phyloP scores from a whole-genome alignment of 2,797 vertebrate genomes.

The Poeciliopsis infans region DNA sequence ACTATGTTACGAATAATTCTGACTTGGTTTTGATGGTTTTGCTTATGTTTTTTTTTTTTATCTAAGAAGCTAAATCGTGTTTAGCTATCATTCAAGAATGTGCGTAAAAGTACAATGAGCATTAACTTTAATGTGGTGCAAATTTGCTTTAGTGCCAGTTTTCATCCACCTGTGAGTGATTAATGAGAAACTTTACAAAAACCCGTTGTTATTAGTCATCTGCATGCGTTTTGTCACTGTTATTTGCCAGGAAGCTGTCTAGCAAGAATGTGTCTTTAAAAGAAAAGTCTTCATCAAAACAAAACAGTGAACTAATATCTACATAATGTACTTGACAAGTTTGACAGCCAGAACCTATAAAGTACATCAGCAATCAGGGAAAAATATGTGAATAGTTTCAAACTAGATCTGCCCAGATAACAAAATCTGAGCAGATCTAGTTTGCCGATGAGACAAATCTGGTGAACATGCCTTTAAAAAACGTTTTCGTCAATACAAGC shows the following conservation, averaged over 20 bases:
- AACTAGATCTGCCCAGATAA: slow-evolving; percentile 39
- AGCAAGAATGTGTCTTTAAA: slow-evolving; percentile 38
- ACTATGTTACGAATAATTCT: slow-evolving; percentile 35
- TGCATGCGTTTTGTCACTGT: slow-evolving; percentile 22
- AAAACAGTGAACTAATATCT: slow-evolving; percentile 36
- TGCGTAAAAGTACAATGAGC: neutral
- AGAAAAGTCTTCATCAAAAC: slow-evolving; percentile 37
- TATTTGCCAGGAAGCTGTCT: slow-evolving; percentile 40
- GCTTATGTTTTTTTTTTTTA: slow-evolving; percentile 31
- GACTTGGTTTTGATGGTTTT: slow-evolving; percentile 22
- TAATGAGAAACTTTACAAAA: slow-evolving; percentile 36
- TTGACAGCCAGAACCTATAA: slow-evolving; percentile 26
- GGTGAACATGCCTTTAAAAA: slow-evolving; percentile 12
- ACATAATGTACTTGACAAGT: neutral
- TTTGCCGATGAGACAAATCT: slow-evolving; percentile 22
- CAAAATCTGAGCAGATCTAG: slow-evolving; percentile 41
- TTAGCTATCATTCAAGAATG: slow-evolving; percentile 55
- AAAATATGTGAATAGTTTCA: slow-evolving; percentile 41
- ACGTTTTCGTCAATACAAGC: slow-evolving; percentile 28
- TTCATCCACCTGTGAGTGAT: slow-evolving; percentile 31
- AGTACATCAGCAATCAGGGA: slow-evolving; percentile 35
- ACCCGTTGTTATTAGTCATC: slow-evolving; percentile 30
- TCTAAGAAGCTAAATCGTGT: slow-evolving; percentile 44
- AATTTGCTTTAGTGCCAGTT: slow-evolving; percentile 42
- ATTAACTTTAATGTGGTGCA: slow-evolving; percentile 36